Evolutionary conservation across 23 tunicate genomes (phyloP), one percentile per base, ranked within the genome.

Genomic region (Diplosoma virens): DNA sequence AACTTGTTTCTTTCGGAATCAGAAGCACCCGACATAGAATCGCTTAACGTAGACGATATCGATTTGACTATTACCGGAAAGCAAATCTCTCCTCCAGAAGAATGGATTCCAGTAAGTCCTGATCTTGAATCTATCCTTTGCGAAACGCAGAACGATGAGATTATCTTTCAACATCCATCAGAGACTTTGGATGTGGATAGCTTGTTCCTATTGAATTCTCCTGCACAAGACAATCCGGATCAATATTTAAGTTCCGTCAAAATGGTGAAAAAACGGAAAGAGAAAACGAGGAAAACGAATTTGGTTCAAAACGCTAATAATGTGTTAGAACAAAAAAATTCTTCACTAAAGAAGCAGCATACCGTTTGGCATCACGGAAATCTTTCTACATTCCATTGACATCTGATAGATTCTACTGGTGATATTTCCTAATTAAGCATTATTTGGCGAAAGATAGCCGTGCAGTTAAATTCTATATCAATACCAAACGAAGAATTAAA

Each of bases 11-110:
- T 61, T 27, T 35, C 69, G 35, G 69, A 61, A 3, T 18, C 69
- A 28, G 24, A 25, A 16, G 30, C 34, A 5, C 30, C 69, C 2
- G 69, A 61, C 30, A 27, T 29, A 3, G 78, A 72, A 14, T 35
- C 75, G 3, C 27, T 82, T 28, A 81, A 77, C 37, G 83, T 74
- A 4, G 84, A 53, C 18, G 92, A 83, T 33, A 58, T 92, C 33
- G 97, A 92, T 67, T 77, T 92, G 16, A 92, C 97, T 0, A 67
- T 92, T 3, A 77, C 84, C 20, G 97, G 97, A 21, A 68, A 50
- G 7, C 87, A 92, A 58, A 92, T 92, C 24, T 81, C 78, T 17
- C 76, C 83, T 18, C 97, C 97, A 25, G 61, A 45, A 16, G 77
- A 81, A 41, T 92, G 97, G 97, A 63, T 59, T 21, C 92, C 97